Base-by-base conservation (phyloP, 2,888 invertebrate species). In the Drosophila ochracea region DNA sequence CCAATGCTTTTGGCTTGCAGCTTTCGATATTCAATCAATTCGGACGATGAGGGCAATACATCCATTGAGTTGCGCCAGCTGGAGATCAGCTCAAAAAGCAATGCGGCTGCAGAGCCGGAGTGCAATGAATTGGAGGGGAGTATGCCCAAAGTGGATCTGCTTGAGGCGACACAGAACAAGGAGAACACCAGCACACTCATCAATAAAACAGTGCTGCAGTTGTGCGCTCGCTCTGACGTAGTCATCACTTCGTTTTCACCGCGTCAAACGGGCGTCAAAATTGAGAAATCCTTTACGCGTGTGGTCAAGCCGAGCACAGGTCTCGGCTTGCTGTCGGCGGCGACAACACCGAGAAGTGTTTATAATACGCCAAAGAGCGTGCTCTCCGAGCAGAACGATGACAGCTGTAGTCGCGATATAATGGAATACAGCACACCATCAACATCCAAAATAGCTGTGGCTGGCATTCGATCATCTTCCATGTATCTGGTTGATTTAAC, bases 221-320 rank as follows among this genome's bases (percentile, higher is more conserved):
- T 85, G 0, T 91, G 89, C 50, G 75, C 84, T 28, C 87, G 81
- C 28, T 93, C 93, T 3, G 93, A 92, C 59, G 75, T 92, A 30
- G 90, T 92, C 16, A 87, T 92, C 33, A 93, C 93, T 4, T 93
- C 93, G 0, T 93, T 90, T 76, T 93, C 93, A 13, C 93, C 93
- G 0, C 90, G 91, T 4, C 84, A 91, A 69, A 88, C 90, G 0
- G 91, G 91, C 16, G 84, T 91, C 6, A 91, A 86, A 53, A 81
- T 83, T 47, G 90, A 92, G 62, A 92, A 91, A 61, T 92, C 93
- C 0, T 93, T 92, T 62, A 91, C 91, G 3, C 70, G 84, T n/a
- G 68, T 93, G 0, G 57, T 83, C 1, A 82, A 77, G 25, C 83
- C 89, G 0, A 54, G 54, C 9, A 58, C 57, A 0, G 62, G 49